Evolutionary conservation across 2,888 invertebrate species (phyloP).

Genomic region (Amphipyra tragopoginis): DNA sequence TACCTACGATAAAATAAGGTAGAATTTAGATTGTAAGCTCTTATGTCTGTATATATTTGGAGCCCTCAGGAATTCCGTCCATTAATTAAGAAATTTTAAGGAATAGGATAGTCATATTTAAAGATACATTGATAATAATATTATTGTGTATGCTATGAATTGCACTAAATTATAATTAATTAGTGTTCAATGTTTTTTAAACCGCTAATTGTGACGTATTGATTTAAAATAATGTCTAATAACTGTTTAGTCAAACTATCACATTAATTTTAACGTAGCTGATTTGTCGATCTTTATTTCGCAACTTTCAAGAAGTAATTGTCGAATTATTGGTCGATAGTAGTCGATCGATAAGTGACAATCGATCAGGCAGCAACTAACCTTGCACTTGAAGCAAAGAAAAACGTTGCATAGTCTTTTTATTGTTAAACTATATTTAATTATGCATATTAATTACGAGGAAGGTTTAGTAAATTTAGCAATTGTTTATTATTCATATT

Average conservation of each 20-base stretch:
- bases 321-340: too few species aligned
- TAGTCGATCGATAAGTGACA: too few species aligned
- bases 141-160: neutral
- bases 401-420: neutral
- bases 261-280: neutral
- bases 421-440: slow-evolving; percentile 5
- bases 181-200: neutral
- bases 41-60: slow-evolving; percentile 65
- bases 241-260: slow-evolving; percentile 1
- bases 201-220: slow-evolving; percentile 10
- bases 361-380: too few species aligned
- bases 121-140: slow-evolving; percentile 14
- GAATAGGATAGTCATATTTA: slow-evolving; percentile 20
- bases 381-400: neutral
- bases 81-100: slow-evolving; percentile 61
- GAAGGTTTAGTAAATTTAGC: slow-evolving; percentile 6
- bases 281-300: too few species aligned
- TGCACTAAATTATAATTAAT: slow-evolving; percentile 14
- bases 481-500: slow-evolving; percentile 9
- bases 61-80: slow-evolving; percentile 84
- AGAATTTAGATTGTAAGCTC: slow-evolving; percentile 25
- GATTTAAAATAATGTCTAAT: neutral
- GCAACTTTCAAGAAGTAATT: too few species aligned
- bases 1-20: slow-evolving; percentile 1
- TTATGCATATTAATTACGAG: neutral